Base-by-base conservation (phyloP, 2,113 vertebrate species). In the Anarrhichthys ocellatus region DNA sequence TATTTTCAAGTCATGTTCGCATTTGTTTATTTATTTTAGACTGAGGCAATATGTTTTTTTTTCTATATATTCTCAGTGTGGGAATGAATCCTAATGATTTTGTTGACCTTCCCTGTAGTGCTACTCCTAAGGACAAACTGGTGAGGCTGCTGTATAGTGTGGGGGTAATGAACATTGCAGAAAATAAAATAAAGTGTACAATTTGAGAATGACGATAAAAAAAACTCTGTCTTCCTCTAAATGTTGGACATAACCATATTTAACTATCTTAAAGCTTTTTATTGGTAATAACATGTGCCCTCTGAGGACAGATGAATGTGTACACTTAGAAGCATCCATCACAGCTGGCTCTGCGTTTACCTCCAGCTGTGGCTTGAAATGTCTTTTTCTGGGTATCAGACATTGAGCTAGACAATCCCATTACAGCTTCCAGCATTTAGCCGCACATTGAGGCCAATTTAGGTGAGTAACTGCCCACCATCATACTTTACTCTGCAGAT, bases 331-430 rank as follows among this genome's bases (percentile, higher is more conserved):
- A 82, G 11, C 72, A 81, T 87, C 75, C 78, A 82, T 82, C 78
- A 82, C 69, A 66, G 80, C 74, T 24, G 34, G 61, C 52, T 56
- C 29, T 2, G 32, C 1, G 24, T 74, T 65, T 44, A 50, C 82
- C 82, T 75, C 86, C 82, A 87, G 84, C 84, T 85, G 84, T 71
- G 78, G 70, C 71, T 67, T 14, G 38, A 76, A 87, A 88, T 77
- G 68, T 84, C 80, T 76, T 83, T 56, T 74, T 66, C 67, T 83
- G 71, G 44, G 74, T 73, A 80, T 81, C 88, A 81, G 66, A 83
- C 87, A 83, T 56, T 56, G 56, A 89, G 72, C 71, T 75, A 82
- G 86, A 88, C 82, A 73, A 81, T 88, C 71, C 64, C 70, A 81
- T 87, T 84, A 76, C 48, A 76, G 70, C 76, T 83, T 78, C 58